These are phyloP conservation scores for Acromyrmex heyeri DNA, from an alignment of 1,140 invertebrate genomes.

Conservation along the genomic window DNA sequence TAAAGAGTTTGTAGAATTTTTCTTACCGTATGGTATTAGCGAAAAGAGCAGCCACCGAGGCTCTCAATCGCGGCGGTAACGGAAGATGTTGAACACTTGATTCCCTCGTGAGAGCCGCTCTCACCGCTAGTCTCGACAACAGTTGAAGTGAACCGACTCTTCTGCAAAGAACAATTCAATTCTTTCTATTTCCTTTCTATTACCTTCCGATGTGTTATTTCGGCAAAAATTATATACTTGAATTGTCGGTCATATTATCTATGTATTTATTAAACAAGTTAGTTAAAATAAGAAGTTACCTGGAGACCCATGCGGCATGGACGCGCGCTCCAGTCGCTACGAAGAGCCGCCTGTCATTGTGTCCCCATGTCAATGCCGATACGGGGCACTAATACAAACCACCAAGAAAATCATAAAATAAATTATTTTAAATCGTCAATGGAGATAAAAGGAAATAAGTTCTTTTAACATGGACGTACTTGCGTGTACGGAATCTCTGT, in stretches of 20 bases:
- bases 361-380: conserved; percentile 98
- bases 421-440: conserved; percentile 5
- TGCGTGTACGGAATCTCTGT: conserved; percentile 92
- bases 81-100: conserved; percentile 90
- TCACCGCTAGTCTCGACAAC: conserved; percentile 92
- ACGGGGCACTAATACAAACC: conserved; percentile 90
- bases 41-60: conserved; percentile 95
- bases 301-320: conserved; percentile 97
- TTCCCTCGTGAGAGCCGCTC: conserved; percentile 88
- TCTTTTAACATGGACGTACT: conserved; percentile 83
- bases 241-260: not conserved
- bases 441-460: not conserved
- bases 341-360: conserved; percentile 97
- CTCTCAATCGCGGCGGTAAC: conserved; percentile 94
- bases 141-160: conserved; percentile 96
- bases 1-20: not conserved
- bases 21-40: conserved; percentile 94
- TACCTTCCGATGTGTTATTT: not conserved
- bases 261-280: not conserved
- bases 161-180: conserved; percentile 82
- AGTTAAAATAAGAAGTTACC: conserved; percentile 80
- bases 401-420: conserved; percentile 37
- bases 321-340: conserved; percentile 95
- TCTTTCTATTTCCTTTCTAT: not conserved
- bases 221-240: not conserved